phyloP scores from a whole-genome alignment of 2,113 vertebrate genomes.

The Capreolus pygargus region DNA sequence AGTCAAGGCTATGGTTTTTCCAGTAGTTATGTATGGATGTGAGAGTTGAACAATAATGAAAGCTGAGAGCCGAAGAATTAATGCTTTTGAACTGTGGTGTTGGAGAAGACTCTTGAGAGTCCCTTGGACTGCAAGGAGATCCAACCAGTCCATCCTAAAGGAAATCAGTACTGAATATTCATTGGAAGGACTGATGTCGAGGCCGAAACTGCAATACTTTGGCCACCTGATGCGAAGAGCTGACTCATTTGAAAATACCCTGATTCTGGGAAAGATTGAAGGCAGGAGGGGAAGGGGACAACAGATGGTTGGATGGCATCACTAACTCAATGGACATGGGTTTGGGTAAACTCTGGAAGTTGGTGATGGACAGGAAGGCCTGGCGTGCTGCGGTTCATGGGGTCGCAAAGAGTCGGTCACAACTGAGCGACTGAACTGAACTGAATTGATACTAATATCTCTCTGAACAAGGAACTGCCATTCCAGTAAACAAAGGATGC shows the following conservation, averaged over 20 bases:
- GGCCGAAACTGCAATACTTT: not conserved
- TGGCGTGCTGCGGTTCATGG: not conserved
- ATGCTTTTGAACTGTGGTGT: not conserved
- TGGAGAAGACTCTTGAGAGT: not conserved
- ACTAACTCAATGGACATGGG: not conserved
- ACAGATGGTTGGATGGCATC: not conserved
- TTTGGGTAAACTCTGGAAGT: fast-evolving
- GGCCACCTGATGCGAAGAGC: not conserved
- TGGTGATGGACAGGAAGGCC: not conserved
- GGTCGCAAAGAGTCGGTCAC: not conserved
- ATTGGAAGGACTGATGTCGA: not conserved
- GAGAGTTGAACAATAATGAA: not conserved
- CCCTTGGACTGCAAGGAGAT: not conserved
- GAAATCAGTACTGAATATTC: not conserved
- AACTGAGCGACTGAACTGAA: not conserved
- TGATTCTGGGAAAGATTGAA: not conserved
- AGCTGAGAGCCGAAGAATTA: not conserved
- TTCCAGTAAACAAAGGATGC: not conserved
- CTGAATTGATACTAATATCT: not conserved
- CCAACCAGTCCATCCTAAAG: not conserved
- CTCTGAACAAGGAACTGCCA: not conserved
- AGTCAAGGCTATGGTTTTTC: not conserved
- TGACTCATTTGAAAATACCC: not conserved
- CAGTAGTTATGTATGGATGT: not conserved
- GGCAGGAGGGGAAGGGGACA: not conserved